phyloP scores from a whole-genome alignment of 2,113 vertebrate genomes.

The Hassar affinis region DNA sequence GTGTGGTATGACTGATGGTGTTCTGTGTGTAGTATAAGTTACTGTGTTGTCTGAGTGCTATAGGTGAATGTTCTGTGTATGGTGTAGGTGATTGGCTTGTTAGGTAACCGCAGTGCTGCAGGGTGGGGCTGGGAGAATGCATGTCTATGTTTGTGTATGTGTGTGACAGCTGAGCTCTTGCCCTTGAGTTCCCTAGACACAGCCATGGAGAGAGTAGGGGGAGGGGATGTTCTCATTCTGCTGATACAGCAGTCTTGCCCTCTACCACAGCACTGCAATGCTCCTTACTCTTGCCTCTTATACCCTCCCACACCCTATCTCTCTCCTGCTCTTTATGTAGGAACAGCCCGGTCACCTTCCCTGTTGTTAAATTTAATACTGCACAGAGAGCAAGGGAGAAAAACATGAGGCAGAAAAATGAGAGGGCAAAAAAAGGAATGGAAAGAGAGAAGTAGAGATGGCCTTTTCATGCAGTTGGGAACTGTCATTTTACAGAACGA shows the following conservation, averaged over 20 bases:
- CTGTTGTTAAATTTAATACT: constrained; percentile 77
- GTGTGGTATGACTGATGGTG: background rate
- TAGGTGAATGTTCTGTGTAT: constrained; percentile 31
- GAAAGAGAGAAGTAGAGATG: constrained; percentile 51
- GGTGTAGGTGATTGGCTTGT: constrained; percentile 39
- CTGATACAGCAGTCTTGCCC: constrained; percentile 74
- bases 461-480: constrained; percentile 58
- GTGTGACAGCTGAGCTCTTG: constrained; percentile 67
- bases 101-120: constrained; percentile 39
- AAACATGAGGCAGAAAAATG: constrained; percentile 9
- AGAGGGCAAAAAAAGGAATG: constrained; percentile 29
- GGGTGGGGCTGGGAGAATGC: background rate
- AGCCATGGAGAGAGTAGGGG: constrained; percentile 50
- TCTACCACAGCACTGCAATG: constrained; percentile 50
- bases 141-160: background rate
- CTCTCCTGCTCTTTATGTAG: constrained; percentile 69
- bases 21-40: too few relatives aligned
- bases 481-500: constrained; percentile 61
- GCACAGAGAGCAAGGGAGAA: constrained; percentile 42
- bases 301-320: background rate
- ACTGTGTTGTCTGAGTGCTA: background rate
- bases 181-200: constrained; percentile 77
- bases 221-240: constrained; percentile 69
- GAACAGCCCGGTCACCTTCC: constrained; percentile 78
- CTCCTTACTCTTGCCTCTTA: constrained; percentile 26